Evolutionary conservation across 2,888 invertebrate genomes (phyloP), one percentile per base, ranked within the genome.

Genomic region (Sericinus montela): DNA sequence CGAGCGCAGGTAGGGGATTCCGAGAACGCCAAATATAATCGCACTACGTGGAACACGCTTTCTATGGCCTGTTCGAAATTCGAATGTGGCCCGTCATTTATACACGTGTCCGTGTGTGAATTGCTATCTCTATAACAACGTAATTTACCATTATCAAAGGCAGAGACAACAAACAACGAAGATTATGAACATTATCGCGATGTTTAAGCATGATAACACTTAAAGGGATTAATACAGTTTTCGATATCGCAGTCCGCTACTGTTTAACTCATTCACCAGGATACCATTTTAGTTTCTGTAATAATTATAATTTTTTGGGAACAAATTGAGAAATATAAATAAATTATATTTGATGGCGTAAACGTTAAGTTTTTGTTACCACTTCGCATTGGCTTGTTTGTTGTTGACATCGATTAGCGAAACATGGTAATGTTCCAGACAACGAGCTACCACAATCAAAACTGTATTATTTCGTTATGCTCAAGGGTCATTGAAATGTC

Each of bases 11-110:
- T 86, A 86, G 70, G 77, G 72, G 75, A 69, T 87, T 87, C 86
- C 65, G 62, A 80, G 87, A 86, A 88, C 74, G 74, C 80, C 85
- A 79, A 88, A 86, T 86, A 84, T 85, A 87, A 84, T 85, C 80
- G 76, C 71, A 65, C 62, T 84, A 81, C 83, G 72, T 62, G 72
- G 81, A 86, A 87, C 70, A 75, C 74, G 72, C 76, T 79, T 79
- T 80, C 75, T 75, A 78, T 69, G 65, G 72, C 68, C 62, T 70
- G 69, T 68, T 72, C 67, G 63, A 70, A 72, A 56, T 69, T 72
- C 68, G 54, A 59, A 62, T 70, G 75, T 72, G 75, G 77, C 72
- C 58, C 69, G 69, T 77, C 83, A 80, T 79, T 81, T 83, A 80
- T 75, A 61, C 57, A n/a, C n/a, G n/a, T n/a, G n/a, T n/a, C n/a